Evolutionary conservation across 1,140 invertebrate species (phyloP).

Genomic region (Cyphomyrmex costatus): DNA sequence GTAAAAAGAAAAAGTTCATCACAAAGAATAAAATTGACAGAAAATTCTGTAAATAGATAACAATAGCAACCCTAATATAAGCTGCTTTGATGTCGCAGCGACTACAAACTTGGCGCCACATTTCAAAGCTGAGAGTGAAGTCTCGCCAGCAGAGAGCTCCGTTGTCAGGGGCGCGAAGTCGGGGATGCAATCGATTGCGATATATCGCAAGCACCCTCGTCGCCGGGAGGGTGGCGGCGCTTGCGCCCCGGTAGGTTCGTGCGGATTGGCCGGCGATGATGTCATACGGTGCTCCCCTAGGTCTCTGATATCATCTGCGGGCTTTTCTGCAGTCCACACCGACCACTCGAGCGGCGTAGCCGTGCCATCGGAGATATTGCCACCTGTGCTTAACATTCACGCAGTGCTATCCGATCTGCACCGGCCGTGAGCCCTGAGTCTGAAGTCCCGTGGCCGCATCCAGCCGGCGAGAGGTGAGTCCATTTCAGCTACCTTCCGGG

Average conservation of each 20-base stretch:
- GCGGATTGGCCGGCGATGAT: conserved; percentile 84
- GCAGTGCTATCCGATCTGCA: conserved; percentile 46
- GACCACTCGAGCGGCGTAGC: conserved; percentile 83
- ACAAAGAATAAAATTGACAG: background rate
- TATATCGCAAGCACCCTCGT: conserved; percentile 83
- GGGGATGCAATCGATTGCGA: conserved; percentile 84
- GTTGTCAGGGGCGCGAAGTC: conserved; percentile 75
- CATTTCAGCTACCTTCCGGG: conserved; percentile 55
- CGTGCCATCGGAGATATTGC: conserved; percentile 76
- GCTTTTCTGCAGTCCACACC: conserved; percentile 86
- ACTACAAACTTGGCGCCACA: conserved; percentile 73
- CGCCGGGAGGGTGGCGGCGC: conserved; percentile 70
- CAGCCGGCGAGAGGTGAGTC: conserved; percentile 70
- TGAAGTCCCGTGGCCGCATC: conserved; percentile 51
- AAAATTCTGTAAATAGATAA: background rate
- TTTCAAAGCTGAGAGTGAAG: conserved; percentile 68
- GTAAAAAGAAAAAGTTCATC: background rate
- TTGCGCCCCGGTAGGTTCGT: conserved; percentile 64
- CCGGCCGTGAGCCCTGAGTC: conserved; percentile 25
- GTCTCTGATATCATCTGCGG: conserved; percentile 85
- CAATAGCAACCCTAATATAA: background rate
- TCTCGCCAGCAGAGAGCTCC: conserved; percentile 35
- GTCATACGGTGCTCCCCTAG: conserved; percentile 85
- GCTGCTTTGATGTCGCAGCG: background rate
- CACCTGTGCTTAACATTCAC: conserved; percentile 69